Evolutionary conservation across 2,797 vertebrate genomes (phyloP).

Genomic region (Hypotaenidia okinawae): DNA sequence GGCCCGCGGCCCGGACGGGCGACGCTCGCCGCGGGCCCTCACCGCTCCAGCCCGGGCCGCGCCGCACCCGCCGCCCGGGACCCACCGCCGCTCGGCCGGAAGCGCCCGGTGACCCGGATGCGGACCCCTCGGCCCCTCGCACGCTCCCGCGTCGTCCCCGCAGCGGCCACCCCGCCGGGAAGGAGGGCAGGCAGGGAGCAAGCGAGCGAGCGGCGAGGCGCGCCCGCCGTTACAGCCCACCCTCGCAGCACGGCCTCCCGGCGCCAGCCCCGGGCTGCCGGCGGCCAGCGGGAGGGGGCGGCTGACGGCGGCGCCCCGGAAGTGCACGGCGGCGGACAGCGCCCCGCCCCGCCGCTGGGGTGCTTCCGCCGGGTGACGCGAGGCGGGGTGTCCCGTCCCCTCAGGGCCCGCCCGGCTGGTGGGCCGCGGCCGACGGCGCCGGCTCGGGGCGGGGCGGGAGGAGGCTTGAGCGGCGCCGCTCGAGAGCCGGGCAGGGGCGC

Average conservation of each 20-base stretch:
- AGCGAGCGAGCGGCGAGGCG: too few relatives aligned
- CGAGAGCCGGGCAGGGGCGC: too few relatives aligned
- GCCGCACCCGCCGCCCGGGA: not conserved
- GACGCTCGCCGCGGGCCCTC: not conserved
- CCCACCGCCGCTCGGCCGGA: not conserved
- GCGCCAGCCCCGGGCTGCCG: not conserved
- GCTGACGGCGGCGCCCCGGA: not conserved
- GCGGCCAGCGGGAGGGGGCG: not conserved
- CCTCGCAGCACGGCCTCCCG: not conserved
- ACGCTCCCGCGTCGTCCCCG: not conserved
- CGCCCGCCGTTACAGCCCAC: not conserved
- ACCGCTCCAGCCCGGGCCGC: not conserved
- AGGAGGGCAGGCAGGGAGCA: too few relatives aligned
- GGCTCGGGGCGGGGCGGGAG: too few relatives aligned
- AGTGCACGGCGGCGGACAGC: not conserved
- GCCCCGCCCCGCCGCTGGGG: not conserved
- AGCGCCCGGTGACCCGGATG: not conserved
- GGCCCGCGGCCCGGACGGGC: not conserved
- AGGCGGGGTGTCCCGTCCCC: too few relatives aligned
- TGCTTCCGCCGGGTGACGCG: not conserved
- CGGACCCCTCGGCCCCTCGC: not conserved
- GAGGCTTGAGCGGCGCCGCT: too few relatives aligned
- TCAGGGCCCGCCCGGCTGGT: too few relatives aligned
- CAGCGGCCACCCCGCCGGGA: not conserved
- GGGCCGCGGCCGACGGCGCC: too few relatives aligned